Conservation (phyloP, 2,888 invertebrate genomes). For the Folsomia manolachei region DNA sequence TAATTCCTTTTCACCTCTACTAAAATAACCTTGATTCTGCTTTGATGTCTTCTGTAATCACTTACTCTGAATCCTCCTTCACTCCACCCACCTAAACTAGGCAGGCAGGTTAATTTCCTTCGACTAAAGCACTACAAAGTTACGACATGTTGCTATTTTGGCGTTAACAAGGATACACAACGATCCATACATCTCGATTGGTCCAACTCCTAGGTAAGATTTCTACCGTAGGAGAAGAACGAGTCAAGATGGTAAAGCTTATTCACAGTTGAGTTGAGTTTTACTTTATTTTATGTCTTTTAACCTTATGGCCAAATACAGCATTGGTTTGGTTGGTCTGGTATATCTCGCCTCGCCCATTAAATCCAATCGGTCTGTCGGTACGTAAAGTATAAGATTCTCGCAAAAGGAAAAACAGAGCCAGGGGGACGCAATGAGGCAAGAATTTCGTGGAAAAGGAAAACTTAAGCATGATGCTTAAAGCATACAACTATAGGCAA, state of each 20-base stretch:
- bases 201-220: neutral
- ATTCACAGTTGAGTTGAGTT: neutral
- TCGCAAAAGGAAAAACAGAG: too few relatives aligned
- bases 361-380: neutral
- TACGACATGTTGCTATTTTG: neutral
- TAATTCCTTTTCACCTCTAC: neutral
- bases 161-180: neutral
- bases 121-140: neutral
- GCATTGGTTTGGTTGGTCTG: too few relatives aligned
- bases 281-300: neutral
- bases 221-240: neutral
- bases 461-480: too few relatives aligned
- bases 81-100: neutral
- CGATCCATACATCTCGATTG: too few relatives aligned
- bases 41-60: neutral
- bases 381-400: neutral
- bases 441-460: neutral
- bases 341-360: neutral
- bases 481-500: neutral
- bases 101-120: neutral
- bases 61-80: neutral
- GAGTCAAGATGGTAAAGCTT: neutral
- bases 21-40: neutral
- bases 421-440: neutral
- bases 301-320: neutral